phyloP scores from a whole-genome alignment of 2,113 vertebrate species.

The Ciconia stormi region DNA sequence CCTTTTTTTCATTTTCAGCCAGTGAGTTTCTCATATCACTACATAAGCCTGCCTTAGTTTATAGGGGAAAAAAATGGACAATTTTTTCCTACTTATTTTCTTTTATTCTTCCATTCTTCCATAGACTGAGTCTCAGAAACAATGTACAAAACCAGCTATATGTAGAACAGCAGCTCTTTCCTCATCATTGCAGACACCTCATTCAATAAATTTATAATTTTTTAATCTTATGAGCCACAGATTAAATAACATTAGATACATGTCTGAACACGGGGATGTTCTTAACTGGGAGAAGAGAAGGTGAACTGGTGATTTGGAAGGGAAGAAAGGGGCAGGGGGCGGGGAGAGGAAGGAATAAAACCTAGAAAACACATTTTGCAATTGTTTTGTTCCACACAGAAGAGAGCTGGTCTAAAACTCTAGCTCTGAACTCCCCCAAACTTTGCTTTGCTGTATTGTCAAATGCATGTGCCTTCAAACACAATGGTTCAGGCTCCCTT shows the following conservation, averaged over 20 bases:
- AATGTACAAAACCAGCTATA: not conserved
- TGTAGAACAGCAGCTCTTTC: not conserved
- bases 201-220: not conserved
- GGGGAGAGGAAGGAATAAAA: accelerated
- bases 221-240: not conserved
- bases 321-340: not conserved
- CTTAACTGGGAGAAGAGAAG: not conserved
- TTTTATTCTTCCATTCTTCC: not conserved
- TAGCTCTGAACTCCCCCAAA: not conserved
- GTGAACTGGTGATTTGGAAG: not conserved
- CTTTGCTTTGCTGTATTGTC: not conserved
- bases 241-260: not conserved
- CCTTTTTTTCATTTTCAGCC: not conserved
- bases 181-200: not conserved
- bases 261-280: not conserved
- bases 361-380: not conserved
- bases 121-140: not conserved
- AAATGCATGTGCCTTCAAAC: not conserved
- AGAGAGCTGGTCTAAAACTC: not conserved
- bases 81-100: not conserved
- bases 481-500: not conserved
- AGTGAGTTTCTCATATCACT: not conserved
- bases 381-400: not conserved
- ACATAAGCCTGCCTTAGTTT: not conserved
- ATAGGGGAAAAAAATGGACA: not conserved